Conservation (phyloP, 2,888 invertebrate species). For the Hypsopygia costalis region DNA sequence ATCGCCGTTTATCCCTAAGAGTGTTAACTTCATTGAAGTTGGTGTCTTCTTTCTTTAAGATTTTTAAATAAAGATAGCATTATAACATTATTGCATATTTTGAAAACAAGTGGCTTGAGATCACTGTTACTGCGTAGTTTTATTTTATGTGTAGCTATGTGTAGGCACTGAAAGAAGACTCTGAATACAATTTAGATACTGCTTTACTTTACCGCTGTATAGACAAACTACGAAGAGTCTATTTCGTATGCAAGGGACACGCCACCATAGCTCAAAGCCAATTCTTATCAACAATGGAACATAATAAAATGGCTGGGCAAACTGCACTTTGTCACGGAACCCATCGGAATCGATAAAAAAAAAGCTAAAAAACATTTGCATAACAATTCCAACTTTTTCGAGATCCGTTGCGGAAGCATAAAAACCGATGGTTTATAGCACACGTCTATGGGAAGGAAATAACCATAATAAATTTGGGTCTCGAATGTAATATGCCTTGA, state of each 20-base stretch:
- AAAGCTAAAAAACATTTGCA: slow-evolving; percentile 38
- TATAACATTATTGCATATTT: no score
- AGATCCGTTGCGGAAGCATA: slow-evolving; percentile 22
- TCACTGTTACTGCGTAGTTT: no score
- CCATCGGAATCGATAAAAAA: slow-evolving; percentile 34
- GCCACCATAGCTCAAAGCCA: slow-evolving; percentile 17
- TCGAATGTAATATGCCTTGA: slow-evolving; percentile 11
- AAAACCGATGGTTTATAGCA: slow-evolving; percentile 20
- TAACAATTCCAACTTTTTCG: slow-evolving; percentile 30
- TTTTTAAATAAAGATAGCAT: no score
- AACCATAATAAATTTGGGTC: slow-evolving; percentile 17
- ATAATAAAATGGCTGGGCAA: slow-evolving; percentile 43
- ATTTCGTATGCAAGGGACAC: slow-evolving; percentile 6
- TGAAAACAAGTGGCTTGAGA: no score
- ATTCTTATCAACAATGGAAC: slow-evolving; percentile 34
- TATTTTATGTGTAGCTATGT: no score
- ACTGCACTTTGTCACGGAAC: slow-evolving; percentile 50
- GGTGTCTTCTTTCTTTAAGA: no score
- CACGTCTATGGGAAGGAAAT: slow-evolving; percentile 18
- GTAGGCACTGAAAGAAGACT: no score
- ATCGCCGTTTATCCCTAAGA: no score
- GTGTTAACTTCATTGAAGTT: no score
- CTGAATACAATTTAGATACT: no score
- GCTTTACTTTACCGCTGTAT: neutral
- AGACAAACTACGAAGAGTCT: neutral